phyloP scores from a whole-genome alignment of 2,113 vertebrate genomes.

The Polypterus senegalus region DNA sequence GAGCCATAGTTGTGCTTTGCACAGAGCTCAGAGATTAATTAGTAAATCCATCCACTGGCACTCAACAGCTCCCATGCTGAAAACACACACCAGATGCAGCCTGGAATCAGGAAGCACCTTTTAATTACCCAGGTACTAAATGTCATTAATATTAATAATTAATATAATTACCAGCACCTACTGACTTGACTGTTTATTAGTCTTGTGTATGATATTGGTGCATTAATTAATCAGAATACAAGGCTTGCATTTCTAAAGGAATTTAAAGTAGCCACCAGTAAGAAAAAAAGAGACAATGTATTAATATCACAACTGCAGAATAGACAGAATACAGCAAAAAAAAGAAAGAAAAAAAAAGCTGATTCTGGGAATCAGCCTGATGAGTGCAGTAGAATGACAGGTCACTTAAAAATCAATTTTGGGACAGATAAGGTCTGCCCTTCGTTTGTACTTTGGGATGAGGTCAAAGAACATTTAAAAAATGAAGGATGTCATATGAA shows the following conservation, averaged over 20 bases:
- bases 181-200: conserved; percentile 9
- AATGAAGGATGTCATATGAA: no score
- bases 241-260: neutral
- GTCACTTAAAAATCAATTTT: no score
- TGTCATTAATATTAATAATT: neutral
- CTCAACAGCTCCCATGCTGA: neutral
- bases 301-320: no score
- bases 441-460: no score
- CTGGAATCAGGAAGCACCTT: neutral
- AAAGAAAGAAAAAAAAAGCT: no score
- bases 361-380: no score
- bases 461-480: no score
- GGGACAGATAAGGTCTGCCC: no score
- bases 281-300: no score
- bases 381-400: no score
- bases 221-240: conserved; percentile 24
- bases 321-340: no score
- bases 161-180: neutral
- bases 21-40: neutral
- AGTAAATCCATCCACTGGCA: neutral
- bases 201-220: conserved; percentile 23
- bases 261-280: no score
- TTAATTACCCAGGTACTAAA: neutral
- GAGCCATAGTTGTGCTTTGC: neutral
- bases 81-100: neutral